Evolutionary conservation across 2,888 invertebrate species (phyloP), one percentile per base, ranked within the genome.

Genomic region (Nomada fucata): DNA sequence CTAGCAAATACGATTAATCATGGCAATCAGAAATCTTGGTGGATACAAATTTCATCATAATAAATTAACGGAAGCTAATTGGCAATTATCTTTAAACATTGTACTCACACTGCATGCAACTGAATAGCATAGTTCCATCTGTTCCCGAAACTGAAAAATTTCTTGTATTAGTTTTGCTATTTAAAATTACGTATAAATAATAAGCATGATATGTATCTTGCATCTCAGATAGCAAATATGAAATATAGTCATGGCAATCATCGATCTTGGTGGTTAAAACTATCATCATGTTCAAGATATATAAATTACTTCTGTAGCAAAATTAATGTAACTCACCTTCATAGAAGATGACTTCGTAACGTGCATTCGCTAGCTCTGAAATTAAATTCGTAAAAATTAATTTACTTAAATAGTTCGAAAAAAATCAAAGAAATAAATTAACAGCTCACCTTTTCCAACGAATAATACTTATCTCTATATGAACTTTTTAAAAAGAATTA

Each of bases 191-290:
- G 57, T n/a, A 23, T 50, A 36, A 29, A 29, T 42, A 42, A 20
- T 20, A 23, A 53, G 0, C 13, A 36, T 15, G 1, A 13, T 26
- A 15, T 11, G 42, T 1, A 29, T 36, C 36, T 36, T 36, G 36
- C 47, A 0, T 42, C 52, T 83, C 84, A 87, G 78, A 76, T 87
- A 86, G 84, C 86, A 88, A 86, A 89, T 86, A 84, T 84, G 70
- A 82, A 75, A 60, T 61, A 23, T 83, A 85, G 86, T 89, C 94
- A 90, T 79, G 88, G 77, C 81, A 76, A 89, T 94, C 94, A 92
- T 93, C 92, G 94, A 95, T 95, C 94, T 95, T 94, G 94, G 94
- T 94, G 92, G 90, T 88, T 47, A 23, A 23, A 61, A 61, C 2
- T 63, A 20, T 71, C 74, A 59, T 81, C 65, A 71, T 63, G 10